Base-by-base conservation (phyloP, 1,140 invertebrate genomes). In the Aphaenogaster floridana region DNA sequence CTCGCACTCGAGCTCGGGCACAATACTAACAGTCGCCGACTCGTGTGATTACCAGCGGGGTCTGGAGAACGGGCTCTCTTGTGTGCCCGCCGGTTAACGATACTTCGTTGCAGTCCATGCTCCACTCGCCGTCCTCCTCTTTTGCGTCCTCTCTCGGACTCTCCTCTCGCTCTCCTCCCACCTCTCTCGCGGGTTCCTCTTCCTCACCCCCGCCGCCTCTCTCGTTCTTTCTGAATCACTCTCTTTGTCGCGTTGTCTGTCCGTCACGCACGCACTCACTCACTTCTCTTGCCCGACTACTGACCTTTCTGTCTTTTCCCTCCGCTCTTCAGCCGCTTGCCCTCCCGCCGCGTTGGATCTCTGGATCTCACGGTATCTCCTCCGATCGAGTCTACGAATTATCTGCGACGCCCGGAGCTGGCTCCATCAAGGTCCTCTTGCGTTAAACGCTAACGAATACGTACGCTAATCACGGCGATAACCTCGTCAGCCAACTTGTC, bases 41-140 rank as follows among this genome's bases (percentile, higher is more conserved):
- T 87, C 64, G 50, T 87, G 45, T 84, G 80, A 84, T 84, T 84
- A 84, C 69, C 42, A 48, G 72, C 79, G 21, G 72, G 77, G 88
- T 68, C 54, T 90, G 89, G 86, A 90, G 89, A 90, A 90, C 74
- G 78, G 86, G n/a, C 88, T 87, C 88, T 87, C 85, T 77, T 76
- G 85, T 90, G 59, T 71, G 50, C 36, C 64, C 17, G 78, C 88
- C 77, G 78, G 89, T 90, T 90, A 87, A 84, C 89, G 89, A 90
- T 90, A 90, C 85, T 81, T 76, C n/a, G 50, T 28, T 74, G 63
- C 84, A 59, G 77, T 64, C 36, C 57, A n/a, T 57, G 78, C 88
- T 90, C 59, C 88, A 50, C 28, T 28, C 66, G 42, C 34, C 42
- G 48, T 86, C n/a, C 61, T 50, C 28, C 48, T 57, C 36, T 59